Evolutionary conservation across 2,113 vertebrate species (phyloP), one percentile per base, ranked within the genome.

Genomic region (Anhinga anhinga): DNA sequence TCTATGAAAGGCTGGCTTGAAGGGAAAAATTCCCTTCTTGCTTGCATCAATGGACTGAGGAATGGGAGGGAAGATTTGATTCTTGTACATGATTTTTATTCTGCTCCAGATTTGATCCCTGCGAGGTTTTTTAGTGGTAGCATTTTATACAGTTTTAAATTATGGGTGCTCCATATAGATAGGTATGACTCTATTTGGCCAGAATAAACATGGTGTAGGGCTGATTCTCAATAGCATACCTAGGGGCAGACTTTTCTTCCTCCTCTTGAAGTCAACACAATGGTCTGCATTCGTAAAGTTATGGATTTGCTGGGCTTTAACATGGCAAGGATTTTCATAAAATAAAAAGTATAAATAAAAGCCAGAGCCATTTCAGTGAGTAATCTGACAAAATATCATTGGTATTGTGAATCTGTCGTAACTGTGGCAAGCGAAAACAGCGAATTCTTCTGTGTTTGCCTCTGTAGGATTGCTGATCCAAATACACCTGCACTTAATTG

Each of bases 11-110:
- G 50, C 81, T 5, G 23, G 22, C 83, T 80, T 56, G 81, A 89
- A 94, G 59, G 84, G 82, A 90, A 94, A 82, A 92, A 81, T 91
- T 91, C 76, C 85, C 61, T 80, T 82, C 76, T 94, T 85, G 82
- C 71, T 71, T 93, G 62, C 82, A 62, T 94, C 82, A 81, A 2
- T 66, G 87, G 74, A n/a, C 58, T 85, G 82, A 91, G 55, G 91
- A 85, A 95, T 32, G 66, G 78, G 82, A 86, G 53, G 82, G 52
- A 91, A 88, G 66, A 78, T 81, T 86, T 93, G 45, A 67, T 83
- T 90, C 44, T 83, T 83, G 27, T 22, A 40, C 5, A 3, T 84
- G 36, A 3, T 73, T 91, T 56, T 63, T 72, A 65, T 78, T 94
- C 45, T 81, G 71, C 67, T 90, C 71, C 59, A 73, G 29, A 32